Conservation (phyloP, 2,888 invertebrate species). For the Charanyca ferruginea region DNA sequence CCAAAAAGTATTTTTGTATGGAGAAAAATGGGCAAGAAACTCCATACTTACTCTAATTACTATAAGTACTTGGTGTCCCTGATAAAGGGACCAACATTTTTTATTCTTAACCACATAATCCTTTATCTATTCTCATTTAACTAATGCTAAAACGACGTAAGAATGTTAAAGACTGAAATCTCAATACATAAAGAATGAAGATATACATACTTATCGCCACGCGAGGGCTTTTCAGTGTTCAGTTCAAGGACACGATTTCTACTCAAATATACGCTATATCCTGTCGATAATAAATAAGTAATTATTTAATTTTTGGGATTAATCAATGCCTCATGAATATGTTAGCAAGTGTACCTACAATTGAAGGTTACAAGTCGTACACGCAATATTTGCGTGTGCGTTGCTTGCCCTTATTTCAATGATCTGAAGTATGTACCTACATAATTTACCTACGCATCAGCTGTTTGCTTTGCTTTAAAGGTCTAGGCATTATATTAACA, state of each 20-base stretch:
- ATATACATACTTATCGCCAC: conserved; percentile 21
- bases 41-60: no score
- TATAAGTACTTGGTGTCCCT: no score
- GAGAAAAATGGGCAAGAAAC: no score
- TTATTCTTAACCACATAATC: no score
- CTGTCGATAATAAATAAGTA: conserved; percentile 17
- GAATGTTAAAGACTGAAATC: not conserved
- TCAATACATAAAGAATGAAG: not conserved
- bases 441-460: conserved; percentile 14
- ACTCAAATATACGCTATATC: conserved; percentile 29
- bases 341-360: conserved; percentile 22
- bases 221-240: conserved; percentile 25
- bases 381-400: conserved; percentile 37
- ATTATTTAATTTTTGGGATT: conserved; percentile 43
- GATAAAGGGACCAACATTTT: not conserved
- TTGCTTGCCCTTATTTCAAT: conserved; percentile 18
- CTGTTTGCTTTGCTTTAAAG: conserved; percentile 5
- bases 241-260: conserved; percentile 50
- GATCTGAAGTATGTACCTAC: conserved; percentile 17
- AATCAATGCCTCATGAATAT: conserved; percentile 24
- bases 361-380: conserved; percentile 35
- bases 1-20: no score
- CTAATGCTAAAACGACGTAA: not conserved
- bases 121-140: not conserved
- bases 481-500: conserved; percentile 9